A percentile compares a stretch with the other conserved stretches of the same genome.
These are phyloP conservation scores for Gavia stellata DNA, from an alignment of 2,113 vertebrate species.

Conservation along the genomic window DNA sequence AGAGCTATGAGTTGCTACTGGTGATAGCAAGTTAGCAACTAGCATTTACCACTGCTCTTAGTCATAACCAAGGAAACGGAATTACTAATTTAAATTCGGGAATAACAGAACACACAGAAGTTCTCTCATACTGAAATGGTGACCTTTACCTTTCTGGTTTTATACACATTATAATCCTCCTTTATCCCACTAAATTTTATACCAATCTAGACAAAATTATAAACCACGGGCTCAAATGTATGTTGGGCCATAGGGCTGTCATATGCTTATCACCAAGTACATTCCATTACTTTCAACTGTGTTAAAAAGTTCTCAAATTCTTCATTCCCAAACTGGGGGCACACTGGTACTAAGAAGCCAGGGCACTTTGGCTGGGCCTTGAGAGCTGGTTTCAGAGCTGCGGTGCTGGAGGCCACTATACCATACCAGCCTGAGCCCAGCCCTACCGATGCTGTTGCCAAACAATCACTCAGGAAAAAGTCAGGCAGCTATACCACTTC, in stretches of 20 bases:
- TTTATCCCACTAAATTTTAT: background rate
- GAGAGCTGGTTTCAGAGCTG: background rate
- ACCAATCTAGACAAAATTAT: background rate
- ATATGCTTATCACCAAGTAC: background rate
- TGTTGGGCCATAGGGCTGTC: background rate
- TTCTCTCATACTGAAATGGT: background rate
- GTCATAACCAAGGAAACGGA: background rate
- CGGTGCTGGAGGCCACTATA: background rate
- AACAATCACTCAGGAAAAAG: background rate
- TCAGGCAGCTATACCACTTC: background rate
- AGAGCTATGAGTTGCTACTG: background rate
- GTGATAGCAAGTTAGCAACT: background rate
- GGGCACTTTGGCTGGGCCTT: background rate
- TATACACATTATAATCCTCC: background rate
- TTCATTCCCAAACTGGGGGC: background rate
- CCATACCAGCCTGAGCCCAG: background rate
- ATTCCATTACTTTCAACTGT: background rate
- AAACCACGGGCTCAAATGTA: background rate
- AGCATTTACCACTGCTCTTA: background rate
- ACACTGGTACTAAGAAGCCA: background rate
- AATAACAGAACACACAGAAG: background rate
- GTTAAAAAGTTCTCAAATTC: background rate
- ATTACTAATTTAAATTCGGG: background rate
- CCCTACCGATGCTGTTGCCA: background rate
- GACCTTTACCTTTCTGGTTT: background rate